phyloP scores from a whole-genome alignment of 2,888 invertebrate species.

The Phanerotoma sp. region DNA sequence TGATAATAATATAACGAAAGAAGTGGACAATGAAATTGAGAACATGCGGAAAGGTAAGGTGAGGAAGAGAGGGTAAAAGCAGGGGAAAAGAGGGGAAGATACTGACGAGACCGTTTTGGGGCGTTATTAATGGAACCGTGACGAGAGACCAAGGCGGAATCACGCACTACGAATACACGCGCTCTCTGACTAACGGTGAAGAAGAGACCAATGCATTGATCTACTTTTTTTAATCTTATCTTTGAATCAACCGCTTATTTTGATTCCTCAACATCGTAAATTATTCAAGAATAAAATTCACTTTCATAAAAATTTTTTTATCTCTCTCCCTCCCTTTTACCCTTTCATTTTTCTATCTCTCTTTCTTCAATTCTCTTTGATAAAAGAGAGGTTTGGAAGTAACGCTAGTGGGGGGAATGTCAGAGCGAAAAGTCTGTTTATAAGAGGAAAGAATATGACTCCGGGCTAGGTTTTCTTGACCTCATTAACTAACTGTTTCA shows the following conservation, averaged over 20 bases:
- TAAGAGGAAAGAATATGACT: not conserved
- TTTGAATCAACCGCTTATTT: not conserved
- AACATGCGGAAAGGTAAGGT: slow-evolving; percentile 11
- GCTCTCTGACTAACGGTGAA: slow-evolving; percentile 30
- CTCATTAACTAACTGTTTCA: slow-evolving; percentile 36
- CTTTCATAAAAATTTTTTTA: slow-evolving; percentile 5
- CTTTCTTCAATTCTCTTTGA: no score
- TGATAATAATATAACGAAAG: not conserved
- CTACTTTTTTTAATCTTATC: not conserved
- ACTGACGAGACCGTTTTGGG: slow-evolving; percentile 23
- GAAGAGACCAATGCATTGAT: slow-evolving; percentile 21
- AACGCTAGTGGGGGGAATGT: no score
- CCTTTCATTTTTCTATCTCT: not conserved
- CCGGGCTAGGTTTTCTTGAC: slow-evolving; percentile 46
- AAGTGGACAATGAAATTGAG: slow-evolving; percentile 16
- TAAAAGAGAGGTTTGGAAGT: no score
- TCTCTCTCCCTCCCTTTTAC: not conserved
- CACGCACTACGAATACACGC: slow-evolving; percentile 44
- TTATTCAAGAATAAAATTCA: no score
- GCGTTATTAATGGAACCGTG: slow-evolving; percentile 52
- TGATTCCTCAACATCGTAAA: not conserved
- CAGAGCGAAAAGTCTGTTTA: no score
- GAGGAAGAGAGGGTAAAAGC: no score
- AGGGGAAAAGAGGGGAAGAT: not conserved
- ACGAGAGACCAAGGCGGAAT: slow-evolving; percentile 49